phyloP scores from a whole-genome alignment of 2,888 invertebrate species.

The Andricus curvator region DNA sequence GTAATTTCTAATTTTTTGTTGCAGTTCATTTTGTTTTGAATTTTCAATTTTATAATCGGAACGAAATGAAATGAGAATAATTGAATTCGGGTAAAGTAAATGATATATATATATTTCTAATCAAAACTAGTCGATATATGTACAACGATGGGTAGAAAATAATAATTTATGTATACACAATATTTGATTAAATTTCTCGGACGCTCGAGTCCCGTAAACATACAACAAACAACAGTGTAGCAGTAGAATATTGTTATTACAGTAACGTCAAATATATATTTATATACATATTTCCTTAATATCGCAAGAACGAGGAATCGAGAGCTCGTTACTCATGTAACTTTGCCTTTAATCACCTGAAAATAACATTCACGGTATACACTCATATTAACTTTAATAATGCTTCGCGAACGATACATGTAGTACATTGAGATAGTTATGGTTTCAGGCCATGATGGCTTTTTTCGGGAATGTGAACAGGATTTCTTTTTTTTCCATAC shows the following conservation, averaged over 20 bases:
- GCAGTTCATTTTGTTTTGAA: too few relatives aligned
- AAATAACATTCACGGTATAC: conserved; percentile 73
- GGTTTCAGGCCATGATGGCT: conserved; percentile 70
- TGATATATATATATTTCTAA: background rate
- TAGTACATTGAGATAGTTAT: conserved; percentile 72
- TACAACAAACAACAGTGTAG: conserved; percentile 1
- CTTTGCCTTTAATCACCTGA: conserved; percentile 68
- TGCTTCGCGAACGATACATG: conserved; percentile 68
- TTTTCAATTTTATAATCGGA: too few relatives aligned
- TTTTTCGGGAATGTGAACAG: conserved; percentile 71
- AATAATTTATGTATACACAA: conserved; percentile 10
- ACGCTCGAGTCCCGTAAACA: conserved; percentile 6
- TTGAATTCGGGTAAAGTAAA: background rate
- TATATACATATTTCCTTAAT: conserved; percentile 8
- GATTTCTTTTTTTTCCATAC: conserved; percentile 63
- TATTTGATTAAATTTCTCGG: conserved; percentile 4
- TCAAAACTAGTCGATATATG: conserved; percentile 3
- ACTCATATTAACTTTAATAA: conserved; percentile 70
- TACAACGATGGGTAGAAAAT: background rate
- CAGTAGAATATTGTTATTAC: conserved; percentile 7
- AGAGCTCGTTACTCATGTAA: conserved; percentile 60
- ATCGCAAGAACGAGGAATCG: conserved; percentile 44
- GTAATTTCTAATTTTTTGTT: too few relatives aligned
- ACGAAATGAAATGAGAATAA: background rate
- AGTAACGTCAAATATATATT: conserved; percentile 14